Evolutionary conservation across 1,140 invertebrate genomes (phyloP).

Genomic region (Rhyzopertha dominica): DNA sequence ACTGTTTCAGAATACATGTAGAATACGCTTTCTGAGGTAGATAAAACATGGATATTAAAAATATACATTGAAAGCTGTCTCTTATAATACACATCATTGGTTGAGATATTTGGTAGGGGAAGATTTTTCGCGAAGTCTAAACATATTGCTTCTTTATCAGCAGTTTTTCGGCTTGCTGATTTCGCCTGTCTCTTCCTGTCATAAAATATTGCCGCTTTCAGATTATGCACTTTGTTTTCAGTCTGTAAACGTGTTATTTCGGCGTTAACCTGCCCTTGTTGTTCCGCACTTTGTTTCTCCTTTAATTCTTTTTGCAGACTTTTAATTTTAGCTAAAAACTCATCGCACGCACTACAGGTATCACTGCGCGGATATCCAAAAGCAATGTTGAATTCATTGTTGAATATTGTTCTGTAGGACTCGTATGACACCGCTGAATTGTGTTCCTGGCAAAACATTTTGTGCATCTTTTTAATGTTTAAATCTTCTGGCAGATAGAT

Average conservation of each 20-base stretch:
- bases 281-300: neutral
- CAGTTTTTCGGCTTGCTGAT: constrained; percentile 8
- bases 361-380: constrained; percentile 19
- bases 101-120: constrained; percentile 17
- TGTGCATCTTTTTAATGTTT: constrained; percentile 18
- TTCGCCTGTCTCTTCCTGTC: constrained; percentile 13
- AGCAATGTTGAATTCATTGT: constrained; percentile 17
- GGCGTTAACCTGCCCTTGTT: neutral
- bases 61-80: constrained; percentile 18
- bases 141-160: constrained; percentile 15
- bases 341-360: constrained; percentile 16
- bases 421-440: constrained; percentile 6
- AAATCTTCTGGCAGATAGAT: constrained; percentile 15
- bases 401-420: constrained; percentile 10
- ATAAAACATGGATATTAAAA: constrained; percentile 27
- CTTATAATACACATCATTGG: constrained; percentile 31
- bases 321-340: constrained; percentile 10
- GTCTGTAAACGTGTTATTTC: constrained; percentile 9
- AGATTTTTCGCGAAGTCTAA: constrained; percentile 27
- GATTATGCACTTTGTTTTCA: constrained; percentile 11
- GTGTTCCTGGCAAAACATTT: constrained; percentile 1
- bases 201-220: constrained; percentile 21
- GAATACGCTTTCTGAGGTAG: constrained; percentile 15
- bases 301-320: neutral
- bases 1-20: constrained; percentile 25